Evolutionary conservation across 2,797 vertebrate genomes (phyloP), one percentile per base, ranked within the genome.

Genomic region (Gymnoscopelus braueri): DNA sequence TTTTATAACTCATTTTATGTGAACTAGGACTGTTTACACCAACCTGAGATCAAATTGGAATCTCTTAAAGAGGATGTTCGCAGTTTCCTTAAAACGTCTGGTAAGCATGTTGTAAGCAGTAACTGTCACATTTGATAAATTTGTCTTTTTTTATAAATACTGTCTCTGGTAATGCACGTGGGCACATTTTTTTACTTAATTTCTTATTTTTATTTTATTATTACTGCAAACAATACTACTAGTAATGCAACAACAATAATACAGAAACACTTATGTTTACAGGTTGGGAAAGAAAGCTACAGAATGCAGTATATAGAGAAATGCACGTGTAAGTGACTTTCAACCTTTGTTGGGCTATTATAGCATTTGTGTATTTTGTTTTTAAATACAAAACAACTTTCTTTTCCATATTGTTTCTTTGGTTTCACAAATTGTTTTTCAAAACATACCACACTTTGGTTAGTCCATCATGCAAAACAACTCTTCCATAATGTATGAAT

Each of bases 271-370:
- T 14, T 11, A 19, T 77, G 39, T 74, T 86, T 86, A 65, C 92
- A 99, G 98, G 97, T 67, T 99, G 97, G 97, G 97, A 99, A 84
- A 97, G 94, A 90, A 97, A 96, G 85, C 95, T 99, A 64, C 97
- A 98, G 91, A 99, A 99, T 95, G 97, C 97, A 57, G 97, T 99
- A 72, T 98, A 98, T 87, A 96, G 96, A 82, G 96, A 99, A 71
- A 92, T 99, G 70, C 98, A 91, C 1, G 87, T 97, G 98, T 99
- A 88, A 97, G 97, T 95, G 63, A 39, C 14, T 9, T 58, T 48
- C 10, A 8, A 5, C 52, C 19, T 26, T 57, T 49, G 15, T 44
- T 44, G 39, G 9, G 52, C 0, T 7, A 15, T 32, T 19, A n/a
- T 50, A 6, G 11, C 3, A 0, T 48, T 54, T 59, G 11, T 44